Evolutionary conservation across 2,888 invertebrate species (phyloP), one percentile per base, ranked within the genome.

Genomic region (Tinea pellionella): DNA sequence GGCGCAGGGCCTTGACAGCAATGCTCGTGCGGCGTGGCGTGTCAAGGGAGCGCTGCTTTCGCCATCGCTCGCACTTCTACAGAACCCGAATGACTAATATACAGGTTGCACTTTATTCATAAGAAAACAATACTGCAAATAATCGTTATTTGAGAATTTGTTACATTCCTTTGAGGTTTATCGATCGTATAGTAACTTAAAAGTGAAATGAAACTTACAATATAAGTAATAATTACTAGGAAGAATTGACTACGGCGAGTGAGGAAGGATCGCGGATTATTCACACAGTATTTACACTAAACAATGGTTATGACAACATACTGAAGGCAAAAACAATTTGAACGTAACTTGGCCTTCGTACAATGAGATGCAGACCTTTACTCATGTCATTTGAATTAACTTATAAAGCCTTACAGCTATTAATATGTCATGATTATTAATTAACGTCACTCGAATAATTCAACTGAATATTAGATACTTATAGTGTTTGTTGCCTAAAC

Each of bases 41-140:
- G 86, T 86, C 86, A 86, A 86, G 86, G 86, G 86, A 84, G 82
- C 79, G 72, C 83, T 84, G 86, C 86, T 86, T 86, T 86, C 86
- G 83, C 84, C 75, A 32, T 57, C 57, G 58, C 56, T 24, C 55
- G 77, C 83, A 79, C 81, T 85, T 77, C 75, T 69, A 68, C 68
- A 67, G 66, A 72, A 71, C 74, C 74, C 72, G 76, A 69, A 70
- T 68, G 47, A 47, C 16, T 47, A 47, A 47, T 47, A 15, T 47
- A 47, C 47, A 47, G 2, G 15, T 16, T 47, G 47, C 47, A 16
- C 47, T 47, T 47, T 47, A 16, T 37, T 47, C 47, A 47, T 16
- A 15, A 47, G 15, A 15, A 16, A 15, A 47, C 47, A 13, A 16
- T 47, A 15, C 15, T 15, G 13, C 4, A 47, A 15, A 15, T 16